Base-by-base conservation (phyloP, 2,888 invertebrate species). In the Drosophila subquinaria region DNA sequence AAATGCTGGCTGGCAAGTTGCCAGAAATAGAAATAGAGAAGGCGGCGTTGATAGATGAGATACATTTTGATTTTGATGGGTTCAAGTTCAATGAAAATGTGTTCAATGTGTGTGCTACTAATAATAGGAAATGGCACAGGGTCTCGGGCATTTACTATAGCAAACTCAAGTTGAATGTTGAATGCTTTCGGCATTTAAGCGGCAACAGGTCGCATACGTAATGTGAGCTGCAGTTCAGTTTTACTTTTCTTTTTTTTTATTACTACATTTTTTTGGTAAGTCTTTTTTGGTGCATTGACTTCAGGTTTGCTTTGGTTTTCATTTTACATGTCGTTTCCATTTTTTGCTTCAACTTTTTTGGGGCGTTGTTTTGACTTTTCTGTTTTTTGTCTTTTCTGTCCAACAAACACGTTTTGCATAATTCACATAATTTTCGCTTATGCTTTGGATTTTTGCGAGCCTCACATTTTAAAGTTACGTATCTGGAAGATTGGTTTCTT, bases 361-460 rank as follows among this genome's bases (percentile, higher is more conserved):
- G 47, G 74, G 38, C 55, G 38, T 67, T 53, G 20, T 56, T 43
- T 27, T n/a, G 47, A 10, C 30, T 33, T 17, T 17, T 17, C 17
- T 17, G 17, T 5, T 27, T 52, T 43, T 20, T n/a, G 45, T 23
- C 30, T 30, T 30, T 42, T 43, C 36, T 30, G 48, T 40, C 8
- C 57, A 45, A 67, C 79, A 81, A 64, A 65, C 79, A 82, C 79
- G 68, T 85, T 85, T 88, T 89, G 90, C 85, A 83, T 81, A 88
- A 73, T 78, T 73, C 84, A 81, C 83, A 83, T 70, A 75, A 83
- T 88, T 82, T 88, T 71, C 52, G 87, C 89, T 86, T 86, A 83
- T 62, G 87, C 78, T 48, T 69, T 61, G 83, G 69, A 43, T 86
- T 86, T 85, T 75, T 53, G 62, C 53, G 45, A 35, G 55, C 42